Evolutionary conservation across 2,113 vertebrate species (phyloP).

Genomic region (Paracanthobrama guichenoti): DNA sequence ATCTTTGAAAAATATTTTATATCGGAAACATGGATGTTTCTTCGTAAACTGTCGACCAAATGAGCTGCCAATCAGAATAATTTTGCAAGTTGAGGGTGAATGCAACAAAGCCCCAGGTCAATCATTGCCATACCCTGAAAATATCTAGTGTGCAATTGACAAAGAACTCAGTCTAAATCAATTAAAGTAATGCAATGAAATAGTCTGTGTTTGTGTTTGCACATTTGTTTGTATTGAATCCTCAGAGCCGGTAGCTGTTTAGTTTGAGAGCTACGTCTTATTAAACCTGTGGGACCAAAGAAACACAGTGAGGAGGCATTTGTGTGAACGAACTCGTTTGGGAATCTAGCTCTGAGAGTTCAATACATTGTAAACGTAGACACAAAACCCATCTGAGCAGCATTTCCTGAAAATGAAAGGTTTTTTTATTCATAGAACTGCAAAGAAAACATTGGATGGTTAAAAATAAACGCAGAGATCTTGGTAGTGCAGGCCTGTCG

Average conservation of each 20-base stretch:
- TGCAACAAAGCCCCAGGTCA: slow-evolving; percentile 17
- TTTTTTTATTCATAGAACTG: slow-evolving; percentile 37
- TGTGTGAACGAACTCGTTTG: background rate
- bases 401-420: slow-evolving; percentile 44
- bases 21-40: slow-evolving; percentile 6
- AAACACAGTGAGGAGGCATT: slow-evolving; percentile 21
- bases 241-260: slow-evolving; percentile 20
- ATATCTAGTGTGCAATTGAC: slow-evolving; percentile 26
- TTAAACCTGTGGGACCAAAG: slow-evolving; percentile 42
- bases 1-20: background rate
- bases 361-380: slow-evolving; percentile 30
- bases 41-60: background rate
- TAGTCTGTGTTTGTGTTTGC: slow-evolving; percentile 2
- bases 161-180: slow-evolving; percentile 1
- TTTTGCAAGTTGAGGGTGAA: background rate
- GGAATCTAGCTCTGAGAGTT: slow-evolving; percentile 31
- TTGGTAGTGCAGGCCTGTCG: slow-evolving; percentile 34
- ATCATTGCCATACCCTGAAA: slow-evolving; percentile 35
- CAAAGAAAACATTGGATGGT: slow-evolving; percentile 52
- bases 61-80: background rate
- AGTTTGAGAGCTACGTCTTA: slow-evolving; percentile 20
- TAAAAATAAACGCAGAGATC: slow-evolving; percentile 40
- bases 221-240: slow-evolving; percentile 33
- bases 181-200: slow-evolving; percentile 24
- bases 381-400: slow-evolving; percentile 33